Conservation (phyloP, 2,888 invertebrate species). For the Octonoba sinensis region DNA sequence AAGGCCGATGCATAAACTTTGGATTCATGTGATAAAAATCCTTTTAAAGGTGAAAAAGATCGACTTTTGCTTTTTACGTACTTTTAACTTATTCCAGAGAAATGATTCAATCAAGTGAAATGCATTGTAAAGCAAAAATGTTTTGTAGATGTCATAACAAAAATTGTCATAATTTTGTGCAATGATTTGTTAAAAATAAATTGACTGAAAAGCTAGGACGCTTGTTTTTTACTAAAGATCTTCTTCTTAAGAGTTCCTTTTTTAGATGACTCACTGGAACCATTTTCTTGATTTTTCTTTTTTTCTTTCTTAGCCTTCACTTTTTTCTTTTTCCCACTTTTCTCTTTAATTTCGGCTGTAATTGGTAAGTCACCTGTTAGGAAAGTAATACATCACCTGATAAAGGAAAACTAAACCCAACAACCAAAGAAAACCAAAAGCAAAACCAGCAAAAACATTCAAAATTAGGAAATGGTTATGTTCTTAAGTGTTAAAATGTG, state of each 20-base stretch:
- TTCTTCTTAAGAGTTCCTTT: conserved; percentile 26
- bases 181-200: too few relatives aligned
- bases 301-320: conserved; percentile 29
- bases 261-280: background rate
- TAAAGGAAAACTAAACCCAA: conserved; percentile 42
- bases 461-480: background rate
- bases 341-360: conserved; percentile 61
- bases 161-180: too few relatives aligned
- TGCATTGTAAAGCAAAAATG: too few relatives aligned
- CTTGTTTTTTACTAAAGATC: background rate
- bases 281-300: conserved; percentile 32
- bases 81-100: too few relatives aligned
- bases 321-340: conserved; percentile 37
- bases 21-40: too few relatives aligned
- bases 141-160: too few relatives aligned
- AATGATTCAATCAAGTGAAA: too few relatives aligned
- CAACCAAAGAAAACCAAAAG: conserved; percentile 42
- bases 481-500: background rate
- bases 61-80: too few relatives aligned
- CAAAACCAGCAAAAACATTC: conserved; percentile 13
- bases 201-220: too few relatives aligned
- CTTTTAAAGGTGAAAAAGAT: too few relatives aligned
- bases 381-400: conserved; percentile 39
- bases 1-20: too few relatives aligned
- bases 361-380: conserved; percentile 65